A percentile compares a stretch with the other conserved stretches of the same genome.
Evolutionary conservation across 2,113 vertebrate species (phyloP).

Genomic region (Vireo altiloquus): DNA sequence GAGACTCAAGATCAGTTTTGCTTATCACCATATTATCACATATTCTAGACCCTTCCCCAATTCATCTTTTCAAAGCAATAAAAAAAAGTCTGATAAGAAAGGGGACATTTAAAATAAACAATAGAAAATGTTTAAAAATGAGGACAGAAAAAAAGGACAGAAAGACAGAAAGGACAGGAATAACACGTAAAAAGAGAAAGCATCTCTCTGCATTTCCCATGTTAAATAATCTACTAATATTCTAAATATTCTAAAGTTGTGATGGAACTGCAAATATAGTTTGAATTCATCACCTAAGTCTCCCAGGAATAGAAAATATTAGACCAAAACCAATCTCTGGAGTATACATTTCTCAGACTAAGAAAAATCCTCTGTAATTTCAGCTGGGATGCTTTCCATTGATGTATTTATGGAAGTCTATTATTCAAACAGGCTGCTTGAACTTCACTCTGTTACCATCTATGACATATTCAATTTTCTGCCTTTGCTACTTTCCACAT

Average conservation of each 20-base stretch:
- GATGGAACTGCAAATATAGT: neutral
- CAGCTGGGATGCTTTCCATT: neutral
- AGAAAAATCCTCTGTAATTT: conserved; percentile 22
- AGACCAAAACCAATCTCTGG: neutral
- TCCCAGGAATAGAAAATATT: neutral
- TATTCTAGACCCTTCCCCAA: neutral
- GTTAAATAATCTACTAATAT: neutral
- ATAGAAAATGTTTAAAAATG: neutral
- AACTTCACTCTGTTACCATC: conserved; percentile 41
- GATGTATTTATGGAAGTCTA: conserved; percentile 47
- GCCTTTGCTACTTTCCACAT: conserved; percentile 41
- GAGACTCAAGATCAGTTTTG: neutral
- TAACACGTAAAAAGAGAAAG: neutral
- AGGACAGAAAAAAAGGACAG: neutral
- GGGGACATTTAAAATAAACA: neutral
- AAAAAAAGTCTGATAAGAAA: neutral
- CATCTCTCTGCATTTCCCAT: neutral
- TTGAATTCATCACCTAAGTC: neutral
- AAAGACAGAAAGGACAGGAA: neutral
- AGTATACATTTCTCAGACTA: neutral
- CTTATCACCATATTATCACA: neutral
- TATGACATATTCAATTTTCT: conserved; percentile 60
- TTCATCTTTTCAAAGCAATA: neutral
- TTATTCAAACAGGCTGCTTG: conserved; percentile 42
- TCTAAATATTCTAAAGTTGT: neutral